phyloP scores from a whole-genome alignment of 2,888 invertebrate species.

The Alcis repandata region DNA sequence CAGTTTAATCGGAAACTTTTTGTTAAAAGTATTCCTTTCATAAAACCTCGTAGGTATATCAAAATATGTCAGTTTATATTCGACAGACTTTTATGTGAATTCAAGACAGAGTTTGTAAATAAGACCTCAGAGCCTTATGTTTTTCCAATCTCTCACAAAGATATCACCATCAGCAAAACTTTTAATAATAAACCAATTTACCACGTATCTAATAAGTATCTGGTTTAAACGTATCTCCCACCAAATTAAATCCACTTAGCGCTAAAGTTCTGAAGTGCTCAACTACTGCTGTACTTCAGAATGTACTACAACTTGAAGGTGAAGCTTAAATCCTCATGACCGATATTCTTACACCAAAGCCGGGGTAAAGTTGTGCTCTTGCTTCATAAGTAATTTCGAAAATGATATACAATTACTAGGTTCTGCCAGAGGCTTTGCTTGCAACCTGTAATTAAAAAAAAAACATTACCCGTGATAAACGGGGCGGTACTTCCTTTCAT shows the following conservation, averaged over 20 bases:
- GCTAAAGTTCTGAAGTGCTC: slow-evolving; percentile 47
- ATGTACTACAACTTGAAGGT: slow-evolving; percentile 47
- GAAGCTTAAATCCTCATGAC: slow-evolving; percentile 74
- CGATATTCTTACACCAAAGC: slow-evolving; percentile 58
- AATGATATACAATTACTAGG: neutral
- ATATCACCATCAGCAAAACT: slow-evolving; percentile 27
- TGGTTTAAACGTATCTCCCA: slow-evolving; percentile 31
- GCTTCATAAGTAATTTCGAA: neutral
- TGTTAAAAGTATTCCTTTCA: slow-evolving; percentile 33
- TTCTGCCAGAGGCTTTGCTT: too few species aligned
- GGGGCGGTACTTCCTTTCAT: too few species aligned
- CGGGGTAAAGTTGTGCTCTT: slow-evolving; percentile 48
- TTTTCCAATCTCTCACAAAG: neutral
- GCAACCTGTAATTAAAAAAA: too few species aligned
- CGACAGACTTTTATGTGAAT: neutral
- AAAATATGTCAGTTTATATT: slow-evolving; percentile 1
- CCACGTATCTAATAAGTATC: slow-evolving; percentile 19
- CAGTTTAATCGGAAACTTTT: too few species aligned
- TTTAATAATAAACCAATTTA: slow-evolving; percentile 20
- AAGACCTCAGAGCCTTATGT: neutral
- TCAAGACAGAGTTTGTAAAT: neutral
- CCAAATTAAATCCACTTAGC: slow-evolving; percentile 44
- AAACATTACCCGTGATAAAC: too few species aligned
- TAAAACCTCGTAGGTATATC: too few species aligned
- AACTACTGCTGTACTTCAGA: slow-evolving; percentile 36